A percentile compares a stretch with the other conserved stretches of the same genome.
Evolutionary conservation across 35 echinoderm and acorn worm genomes (phyloP).

Genomic region (Patiria miniata): DNA sequence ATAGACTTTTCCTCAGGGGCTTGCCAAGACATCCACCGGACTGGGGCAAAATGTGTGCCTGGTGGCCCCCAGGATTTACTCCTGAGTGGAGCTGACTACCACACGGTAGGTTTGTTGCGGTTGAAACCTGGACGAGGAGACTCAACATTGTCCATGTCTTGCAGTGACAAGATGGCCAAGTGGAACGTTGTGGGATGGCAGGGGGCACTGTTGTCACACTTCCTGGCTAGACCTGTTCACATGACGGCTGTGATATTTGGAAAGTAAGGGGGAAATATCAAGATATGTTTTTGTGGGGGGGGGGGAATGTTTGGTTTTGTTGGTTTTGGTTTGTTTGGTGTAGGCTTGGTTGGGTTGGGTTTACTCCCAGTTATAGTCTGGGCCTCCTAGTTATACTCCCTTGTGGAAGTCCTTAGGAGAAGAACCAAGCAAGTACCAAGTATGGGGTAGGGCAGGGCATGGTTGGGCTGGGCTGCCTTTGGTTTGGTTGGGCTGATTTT

Average conservation of each 20-base stretch:
- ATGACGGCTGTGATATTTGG: conserved; percentile 69
- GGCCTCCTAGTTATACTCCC: too few species aligned
- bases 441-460: too few species aligned
- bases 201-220: conserved; percentile 93
- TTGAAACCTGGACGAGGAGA: conserved; percentile 90
- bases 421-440: too few species aligned
- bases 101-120: conserved; percentile 68
- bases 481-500: too few species aligned
- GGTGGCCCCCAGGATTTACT: conserved; percentile 61
- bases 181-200: conserved; percentile 88
- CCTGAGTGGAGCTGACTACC: conserved; percentile 54
- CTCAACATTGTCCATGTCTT: conserved; percentile 79
- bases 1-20: not conserved
- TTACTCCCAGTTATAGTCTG: too few species aligned
- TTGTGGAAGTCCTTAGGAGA: too few species aligned
- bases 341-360: too few species aligned
- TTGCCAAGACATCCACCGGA: conserved; percentile 71
- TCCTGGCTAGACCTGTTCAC: conserved; percentile 61
- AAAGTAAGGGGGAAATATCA: conserved; percentile 42
- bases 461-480: too few species aligned
- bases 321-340: too few species aligned
- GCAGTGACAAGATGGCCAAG: conserved; percentile 92
- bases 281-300: not conserved
- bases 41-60: conserved; percentile 90
- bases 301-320: too few species aligned